phyloP scores from a whole-genome alignment of 2,797 vertebrate species.

The Kryptopterus vitreolus region DNA sequence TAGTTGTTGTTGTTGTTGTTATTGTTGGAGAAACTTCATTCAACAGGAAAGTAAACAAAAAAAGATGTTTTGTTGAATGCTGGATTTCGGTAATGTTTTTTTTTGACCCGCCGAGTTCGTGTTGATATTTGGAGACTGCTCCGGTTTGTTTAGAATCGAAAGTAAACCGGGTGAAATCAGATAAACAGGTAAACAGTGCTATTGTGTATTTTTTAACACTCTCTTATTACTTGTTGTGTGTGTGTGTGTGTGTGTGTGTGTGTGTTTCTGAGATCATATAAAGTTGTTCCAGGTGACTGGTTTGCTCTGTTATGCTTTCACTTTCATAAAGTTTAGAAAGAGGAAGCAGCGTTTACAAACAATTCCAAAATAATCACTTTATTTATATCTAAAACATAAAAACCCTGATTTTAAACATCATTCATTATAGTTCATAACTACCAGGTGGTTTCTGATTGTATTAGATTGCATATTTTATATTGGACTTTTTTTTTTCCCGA shows the following conservation, averaged over 20 bases:
- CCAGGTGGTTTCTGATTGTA: too few species aligned
- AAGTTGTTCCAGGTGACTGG: too few species aligned
- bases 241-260: not conserved
- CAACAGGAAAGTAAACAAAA: not conserved
- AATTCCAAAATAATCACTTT: too few species aligned
- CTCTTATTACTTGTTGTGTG: not conserved
- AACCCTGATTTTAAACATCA: too few species aligned
- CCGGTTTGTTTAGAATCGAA: slow-evolving; percentile 24
- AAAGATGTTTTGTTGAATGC: not conserved
- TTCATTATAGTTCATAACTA: too few species aligned
- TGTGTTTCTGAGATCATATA: not conserved
- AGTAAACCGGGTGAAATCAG: not conserved
- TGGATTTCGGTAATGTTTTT: not conserved
- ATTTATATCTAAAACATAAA: too few species aligned
- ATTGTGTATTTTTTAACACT: too few species aligned
- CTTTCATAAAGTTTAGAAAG: not conserved
- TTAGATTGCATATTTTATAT: too few species aligned
- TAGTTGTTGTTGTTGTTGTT: not conserved
- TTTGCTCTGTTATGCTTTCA: not conserved
- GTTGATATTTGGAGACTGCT: not conserved
- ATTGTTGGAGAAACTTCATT: not conserved
- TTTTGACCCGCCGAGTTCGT: not conserved
- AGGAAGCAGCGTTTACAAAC: not conserved
- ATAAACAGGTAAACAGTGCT: not conserved
- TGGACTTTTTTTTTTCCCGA: too few species aligned